Evolutionary conservation across 1,140 invertebrate genomes (phyloP).

Genomic region (Drusus annulatus): DNA sequence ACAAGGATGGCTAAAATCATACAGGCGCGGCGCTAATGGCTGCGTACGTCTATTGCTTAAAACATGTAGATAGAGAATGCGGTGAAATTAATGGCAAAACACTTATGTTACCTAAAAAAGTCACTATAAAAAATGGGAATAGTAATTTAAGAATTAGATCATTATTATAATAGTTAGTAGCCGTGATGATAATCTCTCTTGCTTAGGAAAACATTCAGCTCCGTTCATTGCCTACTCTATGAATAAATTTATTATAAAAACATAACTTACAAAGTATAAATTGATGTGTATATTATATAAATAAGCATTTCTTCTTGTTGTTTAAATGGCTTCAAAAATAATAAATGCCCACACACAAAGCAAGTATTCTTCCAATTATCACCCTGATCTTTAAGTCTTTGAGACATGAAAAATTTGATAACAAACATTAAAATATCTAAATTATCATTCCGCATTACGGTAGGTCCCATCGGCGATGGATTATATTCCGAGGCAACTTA

Average conservation of each 20-base stretch:
- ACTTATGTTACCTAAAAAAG: slow-evolving; percentile 47
- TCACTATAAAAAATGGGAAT: slow-evolving; percentile 55
- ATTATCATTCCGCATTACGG: slow-evolving; percentile 45
- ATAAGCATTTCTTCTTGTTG: slow-evolving; percentile 45
- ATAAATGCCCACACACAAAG: slow-evolving; percentile 56
- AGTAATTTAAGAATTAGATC: slow-evolving; percentile 52
- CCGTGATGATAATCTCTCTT: slow-evolving; percentile 49
- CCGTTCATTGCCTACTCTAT: slow-evolving; percentile 52
- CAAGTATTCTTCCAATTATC: slow-evolving; percentile 49
- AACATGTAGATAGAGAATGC: slow-evolving; percentile 49
- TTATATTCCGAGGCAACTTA: slow-evolving; percentile 45
- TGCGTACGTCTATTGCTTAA: slow-evolving; percentile 57
- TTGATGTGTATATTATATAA: slow-evolving; percentile 39
- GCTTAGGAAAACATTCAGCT: slow-evolving; percentile 54
- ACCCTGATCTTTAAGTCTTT: slow-evolving; percentile 57
- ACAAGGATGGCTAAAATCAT: slow-evolving; percentile 23
- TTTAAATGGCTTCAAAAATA: slow-evolving; percentile 39
- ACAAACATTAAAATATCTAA: slow-evolving; percentile 50
- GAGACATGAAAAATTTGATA: slow-evolving; percentile 52
- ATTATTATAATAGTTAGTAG: slow-evolving; percentile 51
- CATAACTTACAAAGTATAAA: slow-evolving; percentile 56
- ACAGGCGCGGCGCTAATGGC: slow-evolving; percentile 13
- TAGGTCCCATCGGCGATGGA: slow-evolving; percentile 32
- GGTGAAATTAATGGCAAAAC: slow-evolving; percentile 50
- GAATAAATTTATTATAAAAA: slow-evolving; percentile 58